Percentiles rank a stretch among this genome's conserved stretches.
Evolutionary conservation across 2,113 vertebrate species (phyloP).

Genomic region (Thamnaconus septentrionalis): DNA sequence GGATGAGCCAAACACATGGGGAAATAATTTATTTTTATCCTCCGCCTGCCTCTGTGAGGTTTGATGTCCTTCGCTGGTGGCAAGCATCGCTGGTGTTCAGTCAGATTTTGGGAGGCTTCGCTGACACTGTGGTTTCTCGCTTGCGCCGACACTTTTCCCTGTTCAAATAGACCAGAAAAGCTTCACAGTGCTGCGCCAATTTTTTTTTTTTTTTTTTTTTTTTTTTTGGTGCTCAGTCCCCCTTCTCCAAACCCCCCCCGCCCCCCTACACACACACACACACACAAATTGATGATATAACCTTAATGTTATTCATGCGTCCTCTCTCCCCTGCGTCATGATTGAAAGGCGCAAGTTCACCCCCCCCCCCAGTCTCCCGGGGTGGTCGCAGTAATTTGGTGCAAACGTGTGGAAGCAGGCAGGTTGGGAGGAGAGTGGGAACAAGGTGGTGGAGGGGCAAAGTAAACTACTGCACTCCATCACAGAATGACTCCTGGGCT

Average conservation of each 20-base stretch:
- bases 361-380: slow-evolving; percentile 2
- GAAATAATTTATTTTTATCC: too few species aligned
- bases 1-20: too few species aligned
- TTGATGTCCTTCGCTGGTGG: too few species aligned
- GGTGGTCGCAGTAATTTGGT: slow-evolving; percentile 35
- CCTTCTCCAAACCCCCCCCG: background rate
- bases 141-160: too few species aligned
- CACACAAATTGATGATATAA: slow-evolving; percentile 9
- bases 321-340: slow-evolving; percentile 7
- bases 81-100: too few species aligned
- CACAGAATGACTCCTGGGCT: slow-evolving; percentile 21
- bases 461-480: slow-evolving; percentile 19
- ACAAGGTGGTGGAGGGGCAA: background rate
- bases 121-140: too few species aligned
- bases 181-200: slow-evolving; percentile 1
- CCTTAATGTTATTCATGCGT: slow-evolving; percentile 30
- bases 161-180: slow-evolving; percentile 7
- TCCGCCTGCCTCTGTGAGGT: too few species aligned
- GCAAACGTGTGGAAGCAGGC: slow-evolving; percentile 12
- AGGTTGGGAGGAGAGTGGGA: slow-evolving; percentile 23
- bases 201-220: slow-evolving; percentile 7
- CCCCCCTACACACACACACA: background rate
- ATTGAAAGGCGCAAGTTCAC: slow-evolving; percentile 39
- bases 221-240: background rate
- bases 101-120: too few species aligned